phyloP scores from a whole-genome alignment of 2,888 invertebrate species.

The Azorinus chamasolen region DNA sequence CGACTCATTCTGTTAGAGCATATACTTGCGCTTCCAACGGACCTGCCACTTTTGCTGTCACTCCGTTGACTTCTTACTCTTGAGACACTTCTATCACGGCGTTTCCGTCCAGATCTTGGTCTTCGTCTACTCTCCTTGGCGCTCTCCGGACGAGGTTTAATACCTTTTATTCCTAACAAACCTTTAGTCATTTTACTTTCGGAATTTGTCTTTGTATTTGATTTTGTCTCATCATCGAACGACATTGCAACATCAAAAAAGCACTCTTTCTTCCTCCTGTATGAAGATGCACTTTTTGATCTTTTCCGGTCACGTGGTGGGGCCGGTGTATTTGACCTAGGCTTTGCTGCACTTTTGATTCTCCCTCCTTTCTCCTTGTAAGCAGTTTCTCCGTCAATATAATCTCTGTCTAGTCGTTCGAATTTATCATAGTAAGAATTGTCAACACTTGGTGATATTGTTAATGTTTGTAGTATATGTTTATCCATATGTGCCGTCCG shows the following conservation, averaged over 20 bases:
- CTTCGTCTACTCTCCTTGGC: constrained; percentile 19
- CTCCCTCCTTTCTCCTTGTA: constrained; percentile 50
- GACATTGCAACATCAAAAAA: constrained; percentile 56
- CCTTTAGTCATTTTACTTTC: constrained; percentile 27
- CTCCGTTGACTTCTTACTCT: constrained; percentile 43
- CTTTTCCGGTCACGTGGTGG: constrained; percentile 21
- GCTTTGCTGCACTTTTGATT: constrained; percentile 41
- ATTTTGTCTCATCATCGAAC: constrained; percentile 51
- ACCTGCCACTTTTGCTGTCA: constrained; percentile 35
- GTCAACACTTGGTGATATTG: constrained; percentile 46
- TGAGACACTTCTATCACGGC: constrained; percentile 54
- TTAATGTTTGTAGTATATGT: constrained; percentile 40
- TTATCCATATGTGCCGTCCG: constrained; percentile 43
- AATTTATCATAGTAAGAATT: constrained; percentile 56
- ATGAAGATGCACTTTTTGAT: constrained; percentile 25
- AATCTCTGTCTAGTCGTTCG: constrained; percentile 57
- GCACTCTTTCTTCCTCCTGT: constrained; percentile 10
- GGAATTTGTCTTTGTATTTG: constrained; percentile 44
- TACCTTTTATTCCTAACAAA: constrained; percentile 23
- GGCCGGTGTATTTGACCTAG: constrained; percentile 4
- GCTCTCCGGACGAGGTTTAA: constrained; percentile 12
- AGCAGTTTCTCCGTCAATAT: constrained; percentile 38
- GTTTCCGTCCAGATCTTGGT: constrained; percentile 38
- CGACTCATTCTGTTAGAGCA: constrained; percentile 37
- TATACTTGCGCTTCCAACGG: constrained; percentile 42